Evolutionary conservation across 2,797 vertebrate species (phyloP).

Genomic region (Coreius guichenoti): DNA sequence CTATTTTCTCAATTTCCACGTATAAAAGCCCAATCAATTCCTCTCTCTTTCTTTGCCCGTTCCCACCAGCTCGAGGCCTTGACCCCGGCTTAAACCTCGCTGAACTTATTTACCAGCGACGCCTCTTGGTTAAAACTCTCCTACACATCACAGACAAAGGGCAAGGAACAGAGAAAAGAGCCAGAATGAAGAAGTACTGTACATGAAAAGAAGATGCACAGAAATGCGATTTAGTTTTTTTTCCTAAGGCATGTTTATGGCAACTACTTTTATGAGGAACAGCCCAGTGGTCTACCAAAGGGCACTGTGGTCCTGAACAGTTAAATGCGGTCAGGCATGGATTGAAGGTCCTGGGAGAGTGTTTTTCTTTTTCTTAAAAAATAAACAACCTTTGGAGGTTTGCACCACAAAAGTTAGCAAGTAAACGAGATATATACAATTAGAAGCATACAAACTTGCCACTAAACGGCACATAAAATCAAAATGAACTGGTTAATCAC

Average conservation of each 20-base stretch:
- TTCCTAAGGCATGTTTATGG: slow-evolving; percentile 6
- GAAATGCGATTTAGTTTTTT: slow-evolving; percentile 1
- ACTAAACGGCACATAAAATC: not conserved
- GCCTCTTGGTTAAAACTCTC: slow-evolving; percentile 51
- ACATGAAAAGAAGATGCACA: slow-evolving; percentile 35
- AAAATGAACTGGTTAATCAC: not conserved
- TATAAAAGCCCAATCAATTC: slow-evolving; percentile 79
- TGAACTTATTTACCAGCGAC: slow-evolving; percentile 58
- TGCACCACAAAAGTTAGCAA: slow-evolving; percentile 12
- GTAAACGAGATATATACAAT: not conserved
- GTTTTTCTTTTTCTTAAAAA: slow-evolving; percentile 17
- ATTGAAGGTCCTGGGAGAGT: not conserved
- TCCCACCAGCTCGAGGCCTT: slow-evolving; percentile 66
- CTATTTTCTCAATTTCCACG: slow-evolving; percentile 72
- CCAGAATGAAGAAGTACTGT: slow-evolving; percentile 36
- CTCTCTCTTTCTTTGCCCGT: slow-evolving; percentile 66
- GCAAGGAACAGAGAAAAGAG: slow-evolving; percentile 52
- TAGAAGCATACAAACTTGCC: not conserved
- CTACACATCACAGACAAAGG: slow-evolving; percentile 50
- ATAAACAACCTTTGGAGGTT: not conserved
- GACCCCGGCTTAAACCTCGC: slow-evolving; percentile 64
- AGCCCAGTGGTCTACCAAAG: slow-evolving; percentile 11
- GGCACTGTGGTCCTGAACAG: not conserved
- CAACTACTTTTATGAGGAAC: slow-evolving; percentile 10
- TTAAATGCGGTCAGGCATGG: slow-evolving; percentile 1